These are phyloP conservation scores for Sebastes minor DNA, from an alignment of 2,797 vertebrate species.

Conservation along the genomic window DNA sequence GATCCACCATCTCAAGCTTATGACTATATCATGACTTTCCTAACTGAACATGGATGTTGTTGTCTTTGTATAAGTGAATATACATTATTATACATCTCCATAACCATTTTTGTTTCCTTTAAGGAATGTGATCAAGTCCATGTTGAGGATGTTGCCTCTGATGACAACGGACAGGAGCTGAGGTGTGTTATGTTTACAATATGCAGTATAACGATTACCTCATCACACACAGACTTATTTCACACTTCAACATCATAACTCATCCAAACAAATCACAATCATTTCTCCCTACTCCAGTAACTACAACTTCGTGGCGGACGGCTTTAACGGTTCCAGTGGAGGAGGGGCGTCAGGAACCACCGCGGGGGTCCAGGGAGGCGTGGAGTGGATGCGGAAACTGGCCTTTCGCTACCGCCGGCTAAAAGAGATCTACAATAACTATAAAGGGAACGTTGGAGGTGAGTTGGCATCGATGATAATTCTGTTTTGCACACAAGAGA, in stretches of 20 bases:
- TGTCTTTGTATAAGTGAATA: background rate
- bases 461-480: conserved; percentile 49
- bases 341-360: conserved; percentile 82
- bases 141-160: conserved; percentile 95
- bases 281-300: conserved; percentile 79
- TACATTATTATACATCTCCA: background rate
- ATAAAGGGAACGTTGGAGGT: conserved; percentile 93
- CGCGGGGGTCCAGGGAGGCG: conserved; percentile 91
- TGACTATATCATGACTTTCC: background rate
- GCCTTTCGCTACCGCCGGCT: conserved; percentile 96
- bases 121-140: conserved; percentile 99
- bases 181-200: conserved; percentile 77
- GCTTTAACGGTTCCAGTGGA: conserved; percentile 90
- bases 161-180: conserved; percentile 98
- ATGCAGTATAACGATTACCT: background rate
- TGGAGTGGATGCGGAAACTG: conserved; percentile 98
- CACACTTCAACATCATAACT: background rate
- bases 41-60: background rate
- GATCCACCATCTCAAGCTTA: background rate
- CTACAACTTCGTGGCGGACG: conserved; percentile 94
- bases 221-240: background rate
- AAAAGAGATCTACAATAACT: conserved; percentile 94
- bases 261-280: background rate
- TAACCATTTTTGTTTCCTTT: conserved; percentile 2
- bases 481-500: too few species aligned